These are phyloP conservation scores for Lontra canadensis DNA, from an alignment of 2,113 vertebrate genomes.

Conservation along the genomic window DNA sequence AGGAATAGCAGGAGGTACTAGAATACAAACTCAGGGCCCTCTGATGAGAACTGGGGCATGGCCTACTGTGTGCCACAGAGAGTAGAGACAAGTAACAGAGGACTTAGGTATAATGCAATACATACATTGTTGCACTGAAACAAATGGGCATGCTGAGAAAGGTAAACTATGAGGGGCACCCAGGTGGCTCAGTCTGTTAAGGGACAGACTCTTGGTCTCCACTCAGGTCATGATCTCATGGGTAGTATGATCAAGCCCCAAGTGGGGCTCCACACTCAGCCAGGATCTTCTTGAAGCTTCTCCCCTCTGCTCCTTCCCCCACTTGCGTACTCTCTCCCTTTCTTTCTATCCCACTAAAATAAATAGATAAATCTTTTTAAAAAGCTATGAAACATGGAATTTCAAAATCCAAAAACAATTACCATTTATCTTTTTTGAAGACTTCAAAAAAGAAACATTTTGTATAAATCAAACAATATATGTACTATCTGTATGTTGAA, in stretches of 20 bases:
- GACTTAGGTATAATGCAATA: background rate
- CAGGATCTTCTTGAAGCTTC: background rate
- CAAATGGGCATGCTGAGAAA: background rate
- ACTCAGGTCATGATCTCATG: background rate
- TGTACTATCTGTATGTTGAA: background rate
- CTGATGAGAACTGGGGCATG: background rate
- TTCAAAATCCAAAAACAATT: background rate
- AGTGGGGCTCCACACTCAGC: background rate
- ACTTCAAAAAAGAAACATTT: background rate
- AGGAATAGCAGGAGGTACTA: background rate
- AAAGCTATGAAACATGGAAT: background rate
- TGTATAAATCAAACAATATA: background rate
- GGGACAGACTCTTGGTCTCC: background rate
- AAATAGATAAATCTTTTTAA: background rate
- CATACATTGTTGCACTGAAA: background rate
- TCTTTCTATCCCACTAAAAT: background rate
- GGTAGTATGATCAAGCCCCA: background rate
- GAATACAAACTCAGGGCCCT: background rate
- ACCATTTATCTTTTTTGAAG: background rate
- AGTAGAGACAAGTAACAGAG: background rate
- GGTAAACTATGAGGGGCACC: background rate
- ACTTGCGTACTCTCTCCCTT: background rate
- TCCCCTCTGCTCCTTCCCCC: background rate
- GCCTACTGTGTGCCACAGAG: background rate
- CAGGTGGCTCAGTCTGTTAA: background rate